phyloP scores from a whole-genome alignment of 2,797 vertebrate genomes.

The Anableps anableps region DNA sequence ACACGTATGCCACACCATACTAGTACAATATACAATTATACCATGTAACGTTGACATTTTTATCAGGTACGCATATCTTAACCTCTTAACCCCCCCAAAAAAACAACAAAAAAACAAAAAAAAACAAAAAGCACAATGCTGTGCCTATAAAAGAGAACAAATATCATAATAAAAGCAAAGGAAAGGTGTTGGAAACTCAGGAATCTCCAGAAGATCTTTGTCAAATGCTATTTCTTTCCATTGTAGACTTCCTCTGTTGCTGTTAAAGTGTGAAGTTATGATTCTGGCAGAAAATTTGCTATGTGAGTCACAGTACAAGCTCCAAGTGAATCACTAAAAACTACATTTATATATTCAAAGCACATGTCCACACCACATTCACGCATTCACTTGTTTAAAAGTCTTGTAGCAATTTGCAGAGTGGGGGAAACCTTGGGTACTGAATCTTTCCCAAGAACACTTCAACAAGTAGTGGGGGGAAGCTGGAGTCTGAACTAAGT shows the following conservation, averaged over 20 bases:
- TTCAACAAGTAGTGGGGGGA: not conserved
- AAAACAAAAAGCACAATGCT: not conserved
- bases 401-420: not conserved
- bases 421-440: not conserved
- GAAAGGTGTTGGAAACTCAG: not conserved
- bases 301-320: not conserved
- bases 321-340: not conserved
- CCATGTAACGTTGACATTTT: not conserved
- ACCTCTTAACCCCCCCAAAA: too few relatives aligned
- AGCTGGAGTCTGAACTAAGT: not conserved
- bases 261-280: not conserved
- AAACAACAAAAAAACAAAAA: too few relatives aligned
- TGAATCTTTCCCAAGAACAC: not conserved
- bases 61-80: not conserved
- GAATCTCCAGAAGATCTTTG: not conserved
- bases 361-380: not conserved
- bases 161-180: not conserved
- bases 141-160: not conserved
- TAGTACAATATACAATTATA: not conserved
- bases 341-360: not conserved
- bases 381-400: not conserved
- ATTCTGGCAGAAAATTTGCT: not conserved
- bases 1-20: not conserved
- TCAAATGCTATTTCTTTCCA: not conserved
- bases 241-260: too few relatives aligned